A percentile compares a stretch with the other conserved stretches of the same genome.
phyloP scores from a whole-genome alignment of 2,113 vertebrate species.

The Podarcis muralis region DNA sequence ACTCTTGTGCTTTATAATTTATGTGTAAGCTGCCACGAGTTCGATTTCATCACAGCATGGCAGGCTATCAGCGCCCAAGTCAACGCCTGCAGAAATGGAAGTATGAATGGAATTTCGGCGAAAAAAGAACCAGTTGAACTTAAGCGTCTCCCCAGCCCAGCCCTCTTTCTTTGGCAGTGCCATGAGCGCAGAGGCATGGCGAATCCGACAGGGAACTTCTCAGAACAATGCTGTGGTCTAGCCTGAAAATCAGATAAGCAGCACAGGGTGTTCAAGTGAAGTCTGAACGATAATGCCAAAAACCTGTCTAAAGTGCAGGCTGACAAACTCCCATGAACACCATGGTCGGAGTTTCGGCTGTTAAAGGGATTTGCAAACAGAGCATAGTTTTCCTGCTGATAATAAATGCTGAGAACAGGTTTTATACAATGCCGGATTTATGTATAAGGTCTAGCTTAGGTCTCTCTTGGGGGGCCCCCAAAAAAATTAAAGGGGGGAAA shows the following conservation, averaged over 20 bases:
- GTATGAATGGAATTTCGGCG: neutral
- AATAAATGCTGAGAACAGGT: conserved; percentile 37
- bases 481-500: too few relatives aligned
- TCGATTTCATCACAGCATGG: neutral
- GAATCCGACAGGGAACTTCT: neutral
- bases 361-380: conserved; percentile 30
- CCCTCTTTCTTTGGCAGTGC: neutral
- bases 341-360: neutral
- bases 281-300: conserved; percentile 8
- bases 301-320: conserved; percentile 4
- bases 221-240: neutral
- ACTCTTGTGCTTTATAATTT: neutral
- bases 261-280: neutral
- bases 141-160: too few relatives aligned
- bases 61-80: neutral
- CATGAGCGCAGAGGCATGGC: neutral
- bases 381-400: neutral
- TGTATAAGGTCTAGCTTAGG: too few relatives aligned
- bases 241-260: conserved; percentile 8
- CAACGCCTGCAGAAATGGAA: neutral
- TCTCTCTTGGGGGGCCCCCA: too few relatives aligned
- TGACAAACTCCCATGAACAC: neutral
- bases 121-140: neutral
- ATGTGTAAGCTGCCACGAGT: neutral
- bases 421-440: conserved; percentile 21